Evolutionary conservation across 1,140 invertebrate genomes (phyloP).

Genomic region (Drosophila guanche): DNA sequence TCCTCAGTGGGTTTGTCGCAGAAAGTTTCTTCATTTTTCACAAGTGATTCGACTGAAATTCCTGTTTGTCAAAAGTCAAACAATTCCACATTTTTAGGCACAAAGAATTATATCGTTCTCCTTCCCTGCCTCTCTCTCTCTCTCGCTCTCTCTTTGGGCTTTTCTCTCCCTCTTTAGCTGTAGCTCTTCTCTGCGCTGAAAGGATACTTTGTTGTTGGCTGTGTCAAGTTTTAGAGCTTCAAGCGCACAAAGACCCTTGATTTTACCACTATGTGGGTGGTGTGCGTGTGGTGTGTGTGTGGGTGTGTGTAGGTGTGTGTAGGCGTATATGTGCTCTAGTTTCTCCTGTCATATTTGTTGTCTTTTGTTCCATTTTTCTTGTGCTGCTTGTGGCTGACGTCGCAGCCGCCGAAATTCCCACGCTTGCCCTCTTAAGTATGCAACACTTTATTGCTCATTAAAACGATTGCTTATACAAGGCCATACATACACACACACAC

Average conservation of each 20-base stretch:
- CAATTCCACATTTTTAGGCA: constrained; percentile 25
- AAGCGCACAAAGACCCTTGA: constrained; percentile 8
- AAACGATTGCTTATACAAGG: constrained; percentile 59
- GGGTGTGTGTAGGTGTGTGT: no score
- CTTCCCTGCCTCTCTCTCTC: neutral
- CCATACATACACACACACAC: constrained; percentile 5
- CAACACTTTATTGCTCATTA: constrained; percentile 75
- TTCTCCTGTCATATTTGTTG: neutral
- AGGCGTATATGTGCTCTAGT: constrained; percentile 38
- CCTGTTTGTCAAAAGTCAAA: constrained; percentile 64
- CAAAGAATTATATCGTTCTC: neutral
- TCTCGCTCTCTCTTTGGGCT: neutral
- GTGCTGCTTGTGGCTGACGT: constrained; percentile 25
- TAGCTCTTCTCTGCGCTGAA: no score
- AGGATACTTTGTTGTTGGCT: neutral
- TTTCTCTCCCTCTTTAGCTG: neutral
- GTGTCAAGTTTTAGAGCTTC: constrained; percentile 30
- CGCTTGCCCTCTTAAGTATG: constrained; percentile 60
- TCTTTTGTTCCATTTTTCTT: constrained; percentile 10
- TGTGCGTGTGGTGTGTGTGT: no score
- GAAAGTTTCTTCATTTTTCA: constrained; percentile 39
- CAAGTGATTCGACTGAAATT: constrained; percentile 66
- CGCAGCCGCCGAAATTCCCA: constrained; percentile 50
- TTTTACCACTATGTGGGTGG: neutral
- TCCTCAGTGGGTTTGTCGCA: neutral